Percentiles rank a stretch among this genome's conserved stretches.
Conservation (phyloP, 2,888 invertebrate species). For the Eretmocerus hayati region DNA sequence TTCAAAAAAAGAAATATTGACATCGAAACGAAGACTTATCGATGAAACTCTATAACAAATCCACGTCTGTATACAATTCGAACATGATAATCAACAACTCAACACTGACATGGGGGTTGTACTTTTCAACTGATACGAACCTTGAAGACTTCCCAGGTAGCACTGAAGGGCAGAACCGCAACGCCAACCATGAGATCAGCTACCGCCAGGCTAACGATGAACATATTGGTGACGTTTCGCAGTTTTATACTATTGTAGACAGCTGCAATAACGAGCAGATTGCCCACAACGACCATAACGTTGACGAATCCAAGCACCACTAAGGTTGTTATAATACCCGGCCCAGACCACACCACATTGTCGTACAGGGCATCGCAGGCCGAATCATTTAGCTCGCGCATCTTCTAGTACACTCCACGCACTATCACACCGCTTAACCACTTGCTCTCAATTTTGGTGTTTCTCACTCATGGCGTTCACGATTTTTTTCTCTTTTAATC, state of each 20-base stretch:
- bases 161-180: slow-evolving; percentile 91
- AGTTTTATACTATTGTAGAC: slow-evolving; percentile 87
- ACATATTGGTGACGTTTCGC: slow-evolving; percentile 90
- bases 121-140: too few species aligned
- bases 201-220: slow-evolving; percentile 93
- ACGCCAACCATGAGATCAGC: slow-evolving; percentile 94
- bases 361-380: slow-evolving; percentile 76
- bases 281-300: slow-evolving; percentile 82
- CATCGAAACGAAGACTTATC: too few species aligned
- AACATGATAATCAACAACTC: too few species aligned
- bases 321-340: slow-evolving; percentile 67
- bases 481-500: neutral
- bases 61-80: too few species aligned
- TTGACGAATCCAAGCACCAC: slow-evolving; percentile 78
- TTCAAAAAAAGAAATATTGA: too few species aligned
- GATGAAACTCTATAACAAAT: too few species aligned
- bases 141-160: slow-evolving; percentile 89
- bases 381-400: slow-evolving; percentile 72
- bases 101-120: too few species aligned
- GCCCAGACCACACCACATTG: slow-evolving; percentile 76
- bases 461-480: too few species aligned
- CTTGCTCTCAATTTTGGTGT: too few species aligned
- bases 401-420: slow-evolving; percentile 43
- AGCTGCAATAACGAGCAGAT: slow-evolving; percentile 87
- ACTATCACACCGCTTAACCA: neutral